phyloP scores from a whole-genome alignment of 1,140 invertebrate genomes.

The Hyles vespertilio region DNA sequence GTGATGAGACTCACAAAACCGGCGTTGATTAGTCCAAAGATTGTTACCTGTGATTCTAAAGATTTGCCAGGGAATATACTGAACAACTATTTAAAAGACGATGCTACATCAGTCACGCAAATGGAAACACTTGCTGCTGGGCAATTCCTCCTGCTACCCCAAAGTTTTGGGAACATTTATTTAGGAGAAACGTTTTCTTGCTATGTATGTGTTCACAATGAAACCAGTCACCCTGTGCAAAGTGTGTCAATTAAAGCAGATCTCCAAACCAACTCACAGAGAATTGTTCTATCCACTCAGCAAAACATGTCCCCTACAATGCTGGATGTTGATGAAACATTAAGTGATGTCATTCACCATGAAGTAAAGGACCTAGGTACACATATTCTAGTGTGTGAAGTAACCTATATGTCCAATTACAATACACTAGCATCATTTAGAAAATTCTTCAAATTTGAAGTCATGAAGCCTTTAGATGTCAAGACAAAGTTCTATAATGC shows the following conservation, averaged over 20 bases:
- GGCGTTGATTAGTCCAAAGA: slow-evolving; percentile 85
- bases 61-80: slow-evolving; percentile 90
- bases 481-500: slow-evolving; percentile 99
- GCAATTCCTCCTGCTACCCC: slow-evolving; percentile 93
- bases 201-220: slow-evolving; percentile 98
- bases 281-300: slow-evolving; percentile 84
- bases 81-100: slow-evolving; percentile 84
- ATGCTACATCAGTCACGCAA: slow-evolving; percentile 85
- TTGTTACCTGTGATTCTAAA: slow-evolving; percentile 88
- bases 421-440: slow-evolving; percentile 87
- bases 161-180: slow-evolving; percentile 93
- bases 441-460: slow-evolving; percentile 99
- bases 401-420: slow-evolving; percentile 87
- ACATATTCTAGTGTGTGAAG: slow-evolving; percentile 98
- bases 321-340: slow-evolving; percentile 88
- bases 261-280: slow-evolving; percentile 93
- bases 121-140: slow-evolving; percentile 90
- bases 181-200: slow-evolving; percentile 98
- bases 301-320: slow-evolving; percentile 78
- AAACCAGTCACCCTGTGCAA: slow-evolving; percentile 88
- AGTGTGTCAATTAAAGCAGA: slow-evolving; percentile 92
- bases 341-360: slow-evolving; percentile 97
- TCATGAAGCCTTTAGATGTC: slow-evolving; percentile 97
- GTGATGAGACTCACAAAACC: slow-evolving; percentile 96
- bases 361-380: slow-evolving; percentile 99